phyloP scores from a whole-genome alignment of 1,140 invertebrate genomes.

The Microvelia longipes region DNA sequence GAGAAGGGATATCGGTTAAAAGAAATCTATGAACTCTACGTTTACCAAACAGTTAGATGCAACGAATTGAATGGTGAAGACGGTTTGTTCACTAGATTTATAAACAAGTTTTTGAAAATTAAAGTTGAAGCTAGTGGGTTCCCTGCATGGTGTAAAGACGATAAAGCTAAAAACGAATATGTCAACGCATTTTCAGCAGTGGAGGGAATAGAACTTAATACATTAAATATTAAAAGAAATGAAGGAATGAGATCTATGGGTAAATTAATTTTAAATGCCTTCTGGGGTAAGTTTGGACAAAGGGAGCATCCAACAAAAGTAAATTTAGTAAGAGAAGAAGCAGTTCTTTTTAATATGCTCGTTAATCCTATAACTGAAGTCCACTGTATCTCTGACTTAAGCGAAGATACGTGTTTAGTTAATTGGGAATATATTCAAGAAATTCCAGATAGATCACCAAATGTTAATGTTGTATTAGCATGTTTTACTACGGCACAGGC shows the following conservation, averaged over 20 bases:
- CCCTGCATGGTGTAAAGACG: background rate
- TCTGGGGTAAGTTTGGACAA: conserved; percentile 26
- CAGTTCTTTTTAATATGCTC: conserved; percentile 23
- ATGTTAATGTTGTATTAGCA: conserved; percentile 28
- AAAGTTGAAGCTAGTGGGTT: background rate
- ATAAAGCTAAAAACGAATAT: background rate
- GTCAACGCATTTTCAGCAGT: background rate
- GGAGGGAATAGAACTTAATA: background rate
- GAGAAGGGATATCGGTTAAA: background rate
- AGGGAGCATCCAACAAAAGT: conserved; percentile 22
- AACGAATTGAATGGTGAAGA: background rate
- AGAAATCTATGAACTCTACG: background rate
- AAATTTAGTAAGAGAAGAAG: conserved; percentile 19
- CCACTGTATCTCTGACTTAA: conserved; percentile 14
- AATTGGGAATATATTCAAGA: conserved; percentile 20
- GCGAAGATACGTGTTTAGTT: conserved; percentile 22
- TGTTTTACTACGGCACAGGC: conserved; percentile 30
- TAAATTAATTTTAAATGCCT: background rate
- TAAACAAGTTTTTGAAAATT: background rate
- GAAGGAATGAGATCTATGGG: background rate
- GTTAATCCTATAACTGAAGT: conserved; percentile 20
- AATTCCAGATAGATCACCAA: background rate
- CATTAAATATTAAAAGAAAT: background rate
- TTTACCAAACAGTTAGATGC: background rate
- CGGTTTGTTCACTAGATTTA: background rate